These are phyloP conservation scores for Andricus curvator DNA, from an alignment of 2,888 invertebrate species.

Conservation along the genomic window DNA sequence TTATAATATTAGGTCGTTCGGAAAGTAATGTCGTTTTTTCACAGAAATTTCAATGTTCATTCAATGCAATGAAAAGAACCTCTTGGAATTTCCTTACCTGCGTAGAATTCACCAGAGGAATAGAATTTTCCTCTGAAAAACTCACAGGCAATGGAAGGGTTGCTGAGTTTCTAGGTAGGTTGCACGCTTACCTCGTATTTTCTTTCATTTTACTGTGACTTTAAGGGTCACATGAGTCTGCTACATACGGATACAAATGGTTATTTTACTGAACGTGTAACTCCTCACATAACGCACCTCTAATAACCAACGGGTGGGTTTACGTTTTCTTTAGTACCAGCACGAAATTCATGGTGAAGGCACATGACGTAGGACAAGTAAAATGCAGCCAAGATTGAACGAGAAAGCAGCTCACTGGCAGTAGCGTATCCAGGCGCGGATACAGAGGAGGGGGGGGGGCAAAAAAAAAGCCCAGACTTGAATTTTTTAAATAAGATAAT, in stretches of 20 bases:
- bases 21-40: no score
- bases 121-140: not conserved
- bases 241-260: constrained; percentile 32
- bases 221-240: constrained; percentile 46
- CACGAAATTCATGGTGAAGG: constrained; percentile 12
- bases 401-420: not conserved
- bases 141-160: not conserved
- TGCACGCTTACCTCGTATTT: constrained; percentile 49
- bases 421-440: no score
- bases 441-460: no score
- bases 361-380: not conserved
- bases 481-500: no score
- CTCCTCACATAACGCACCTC: constrained; percentile 18
- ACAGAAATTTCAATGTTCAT: no score
- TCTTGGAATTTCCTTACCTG: not conserved
- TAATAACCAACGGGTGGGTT: constrained; percentile 16
- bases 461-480: no score
- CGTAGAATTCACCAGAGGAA: not conserved
- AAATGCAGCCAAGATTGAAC: not conserved
- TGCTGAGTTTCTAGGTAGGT: not conserved
- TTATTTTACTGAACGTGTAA: constrained; percentile 23
- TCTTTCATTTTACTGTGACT: constrained; percentile 46
- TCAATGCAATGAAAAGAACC: not conserved
- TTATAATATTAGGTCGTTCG: no score
- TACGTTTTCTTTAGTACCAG: constrained; percentile 11